phyloP scores from a whole-genome alignment of 2,797 vertebrate genomes.

The Scolopax rusticola region DNA sequence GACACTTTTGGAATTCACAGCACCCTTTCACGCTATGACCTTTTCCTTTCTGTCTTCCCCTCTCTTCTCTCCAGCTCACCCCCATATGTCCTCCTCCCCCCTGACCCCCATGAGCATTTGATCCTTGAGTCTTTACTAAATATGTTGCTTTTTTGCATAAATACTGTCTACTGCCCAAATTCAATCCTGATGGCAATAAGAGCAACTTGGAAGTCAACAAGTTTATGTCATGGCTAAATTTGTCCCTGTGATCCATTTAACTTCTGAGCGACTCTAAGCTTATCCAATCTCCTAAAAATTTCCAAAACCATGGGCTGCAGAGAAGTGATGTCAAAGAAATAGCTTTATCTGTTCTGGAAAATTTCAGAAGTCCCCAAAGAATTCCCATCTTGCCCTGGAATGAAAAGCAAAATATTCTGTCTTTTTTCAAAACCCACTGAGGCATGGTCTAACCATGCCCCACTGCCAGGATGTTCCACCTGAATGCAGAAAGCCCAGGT shows the following conservation, averaged over 20 bases:
- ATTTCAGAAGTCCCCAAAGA: not conserved
- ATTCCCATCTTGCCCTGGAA: not conserved
- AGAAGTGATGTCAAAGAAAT: not conserved
- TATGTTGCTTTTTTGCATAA: slow-evolving; percentile 24
- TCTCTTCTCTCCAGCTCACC: slow-evolving; percentile 26
- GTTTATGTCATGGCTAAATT: slow-evolving; percentile 30
- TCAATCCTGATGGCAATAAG: slow-evolving; percentile 20
- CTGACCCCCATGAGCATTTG: not conserved
- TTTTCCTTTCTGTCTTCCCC: slow-evolving; percentile 50
- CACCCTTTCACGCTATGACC: slow-evolving; percentile 65
- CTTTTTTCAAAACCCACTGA: not conserved
- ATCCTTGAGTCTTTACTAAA: not conserved
- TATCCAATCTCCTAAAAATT: not conserved
- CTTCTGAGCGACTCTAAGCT: not conserved
- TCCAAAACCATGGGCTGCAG: not conserved
- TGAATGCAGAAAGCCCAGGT: not conserved
- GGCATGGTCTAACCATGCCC: rapidly evolving
- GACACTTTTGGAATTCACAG: slow-evolving; percentile 69
- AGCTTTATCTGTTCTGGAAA: not conserved
- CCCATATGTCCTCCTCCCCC: slow-evolving; percentile 9
- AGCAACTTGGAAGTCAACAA: slow-evolving; percentile 29
- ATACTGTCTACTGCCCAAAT: slow-evolving; percentile 22
- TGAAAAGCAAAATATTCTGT: not conserved
- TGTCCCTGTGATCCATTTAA: not conserved
- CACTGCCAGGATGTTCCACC: not conserved